phyloP scores from a whole-genome alignment of 2,888 invertebrate genomes.

The Xestia xanthographa region DNA sequence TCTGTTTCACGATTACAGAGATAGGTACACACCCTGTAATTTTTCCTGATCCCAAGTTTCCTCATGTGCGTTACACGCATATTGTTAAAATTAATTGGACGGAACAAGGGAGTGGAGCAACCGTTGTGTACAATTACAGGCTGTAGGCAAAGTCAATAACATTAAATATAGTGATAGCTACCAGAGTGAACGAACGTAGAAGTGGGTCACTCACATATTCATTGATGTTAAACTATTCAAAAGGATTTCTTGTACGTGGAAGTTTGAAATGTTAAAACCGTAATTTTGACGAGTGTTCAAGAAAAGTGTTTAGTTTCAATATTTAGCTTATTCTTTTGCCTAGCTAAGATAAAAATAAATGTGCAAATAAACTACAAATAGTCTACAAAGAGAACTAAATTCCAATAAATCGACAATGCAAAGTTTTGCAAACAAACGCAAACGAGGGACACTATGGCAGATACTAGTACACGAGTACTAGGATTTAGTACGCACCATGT shows the following conservation, averaged over 20 bases:
- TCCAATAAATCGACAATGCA: constrained; percentile 33
- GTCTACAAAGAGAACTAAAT: constrained; percentile 8
- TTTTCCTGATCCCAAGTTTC: constrained; percentile 28
- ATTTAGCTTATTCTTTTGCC: not conserved
- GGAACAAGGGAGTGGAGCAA: constrained; percentile 35
- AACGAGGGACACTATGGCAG: constrained; percentile 45
- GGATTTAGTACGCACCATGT: constrained; percentile 59
- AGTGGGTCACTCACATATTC: constrained; percentile 51
- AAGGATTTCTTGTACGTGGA: constrained; percentile 42
- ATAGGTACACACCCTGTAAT: constrained; percentile 2
- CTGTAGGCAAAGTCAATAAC: constrained; percentile 37
- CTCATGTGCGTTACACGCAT: constrained; percentile 29
- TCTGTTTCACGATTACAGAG: constrained; percentile 8
- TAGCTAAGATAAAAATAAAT: not conserved
- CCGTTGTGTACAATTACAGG: constrained; percentile 34
- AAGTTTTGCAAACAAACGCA: constrained; percentile 50
- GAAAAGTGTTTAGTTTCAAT: not conserved
- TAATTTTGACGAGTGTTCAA: not conserved
- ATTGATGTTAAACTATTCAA: constrained; percentile 52
- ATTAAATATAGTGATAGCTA: constrained; percentile 30
- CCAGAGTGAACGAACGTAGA: constrained; percentile 25
- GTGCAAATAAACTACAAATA: constrained; percentile 20
- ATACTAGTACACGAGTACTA: constrained; percentile 35
- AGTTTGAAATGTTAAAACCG: constrained; percentile 29
- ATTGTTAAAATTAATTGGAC: constrained; percentile 50